phyloP scores from a whole-genome alignment of 2,797 vertebrate species.

The Perodicticus potto region DNA sequence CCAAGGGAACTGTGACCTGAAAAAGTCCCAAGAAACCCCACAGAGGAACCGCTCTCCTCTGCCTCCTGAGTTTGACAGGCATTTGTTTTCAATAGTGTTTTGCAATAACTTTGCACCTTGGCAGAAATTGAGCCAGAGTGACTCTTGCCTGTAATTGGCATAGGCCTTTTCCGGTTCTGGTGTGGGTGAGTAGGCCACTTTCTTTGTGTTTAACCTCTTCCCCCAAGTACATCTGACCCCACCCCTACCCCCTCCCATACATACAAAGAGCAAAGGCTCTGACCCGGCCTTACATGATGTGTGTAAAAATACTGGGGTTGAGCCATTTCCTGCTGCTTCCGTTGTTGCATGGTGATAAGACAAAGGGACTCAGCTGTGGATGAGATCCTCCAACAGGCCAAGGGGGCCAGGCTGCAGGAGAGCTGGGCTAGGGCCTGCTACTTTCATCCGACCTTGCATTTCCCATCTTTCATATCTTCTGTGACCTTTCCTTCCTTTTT shows the following conservation, averaged over 20 bases:
- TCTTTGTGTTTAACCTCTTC: constrained; percentile 68
- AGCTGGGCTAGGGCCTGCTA: neutral
- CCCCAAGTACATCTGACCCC: neutral
- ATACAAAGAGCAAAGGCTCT: neutral
- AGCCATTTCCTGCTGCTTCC: constrained; percentile 85
- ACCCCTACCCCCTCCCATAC: neutral
- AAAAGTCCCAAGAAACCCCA: constrained; percentile 1
- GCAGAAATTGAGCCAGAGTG: constrained; percentile 35
- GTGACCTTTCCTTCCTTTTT: neutral
- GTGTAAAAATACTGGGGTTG: constrained; percentile 72
- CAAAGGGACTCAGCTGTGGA: neutral
- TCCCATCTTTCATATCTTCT: neutral
- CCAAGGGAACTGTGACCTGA: neutral
- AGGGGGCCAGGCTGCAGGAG: neutral
- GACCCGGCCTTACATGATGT: neutral
- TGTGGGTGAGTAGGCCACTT: neutral
- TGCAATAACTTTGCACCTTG: neutral
- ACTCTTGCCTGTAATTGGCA: constrained; percentile 56
- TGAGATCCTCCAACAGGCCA: neutral
- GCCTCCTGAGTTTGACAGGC: neutral
- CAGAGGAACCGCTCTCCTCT: neutral
- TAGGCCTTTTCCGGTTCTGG: neutral
- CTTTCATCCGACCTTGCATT: neutral
- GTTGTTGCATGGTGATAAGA: constrained; percentile 79
- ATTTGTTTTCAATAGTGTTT: neutral